Conservation (phyloP, 2,113 vertebrate genomes). For the Eupsittula cactorum region DNA sequence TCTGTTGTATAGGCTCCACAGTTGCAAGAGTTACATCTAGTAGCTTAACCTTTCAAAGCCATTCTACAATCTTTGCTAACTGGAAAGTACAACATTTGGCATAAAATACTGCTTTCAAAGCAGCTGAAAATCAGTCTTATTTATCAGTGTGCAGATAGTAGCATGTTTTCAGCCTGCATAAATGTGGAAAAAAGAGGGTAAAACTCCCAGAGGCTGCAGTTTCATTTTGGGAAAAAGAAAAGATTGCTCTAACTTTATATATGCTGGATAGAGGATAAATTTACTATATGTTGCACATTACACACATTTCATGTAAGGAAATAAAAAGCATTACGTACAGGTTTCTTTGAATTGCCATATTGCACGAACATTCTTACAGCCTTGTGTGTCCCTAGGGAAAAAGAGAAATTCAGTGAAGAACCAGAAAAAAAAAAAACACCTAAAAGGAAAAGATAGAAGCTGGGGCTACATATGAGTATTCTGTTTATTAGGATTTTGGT, state of each 20-base stretch:
- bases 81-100: neutral
- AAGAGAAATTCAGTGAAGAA: neutral
- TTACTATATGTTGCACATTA: neutral
- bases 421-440: neutral
- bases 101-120: neutral
- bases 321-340: neutral
- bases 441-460: neutral
- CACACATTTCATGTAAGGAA: neutral
- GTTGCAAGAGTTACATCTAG: neutral
- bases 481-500: neutral
- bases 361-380: neutral
- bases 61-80: neutral
- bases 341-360: neutral
- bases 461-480: neutral
- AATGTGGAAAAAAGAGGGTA: neutral
- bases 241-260: neutral
- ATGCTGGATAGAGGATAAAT: neutral
- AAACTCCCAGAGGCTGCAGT: neutral
- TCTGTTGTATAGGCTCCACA: neutral
- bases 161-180: neutral
- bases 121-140: neutral
- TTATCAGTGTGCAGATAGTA: neutral
- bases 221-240: neutral
- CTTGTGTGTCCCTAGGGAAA: neutral
- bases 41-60: slow-evolving; percentile 3